Evolutionary conservation across 2,113 vertebrate genomes (phyloP).

Genomic region (Sinosuthora webbiana): DNA sequence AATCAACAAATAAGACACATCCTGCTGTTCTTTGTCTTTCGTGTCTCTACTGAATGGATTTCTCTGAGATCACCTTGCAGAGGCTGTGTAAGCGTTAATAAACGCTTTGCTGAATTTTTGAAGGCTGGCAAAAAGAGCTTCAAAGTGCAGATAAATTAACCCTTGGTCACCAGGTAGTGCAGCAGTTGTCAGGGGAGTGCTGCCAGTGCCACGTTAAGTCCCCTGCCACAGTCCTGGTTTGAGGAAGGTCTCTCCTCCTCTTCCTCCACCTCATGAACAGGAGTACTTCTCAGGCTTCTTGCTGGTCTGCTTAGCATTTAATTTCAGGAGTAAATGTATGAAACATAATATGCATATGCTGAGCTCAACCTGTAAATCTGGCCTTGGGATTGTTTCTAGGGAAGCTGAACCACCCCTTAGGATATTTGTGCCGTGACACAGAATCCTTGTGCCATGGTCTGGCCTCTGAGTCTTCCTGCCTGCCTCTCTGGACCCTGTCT

Average conservation of each 20-base stretch:
- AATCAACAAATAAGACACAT: background rate
- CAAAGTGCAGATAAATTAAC: background rate
- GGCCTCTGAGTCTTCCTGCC: background rate
- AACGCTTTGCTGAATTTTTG: background rate
- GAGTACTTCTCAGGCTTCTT: background rate
- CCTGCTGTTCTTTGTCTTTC: background rate
- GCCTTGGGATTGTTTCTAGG: background rate
- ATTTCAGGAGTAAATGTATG: background rate
- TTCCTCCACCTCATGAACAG: background rate
- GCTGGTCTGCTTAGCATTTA: background rate
- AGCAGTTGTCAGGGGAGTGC: background rate
- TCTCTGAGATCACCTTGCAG: background rate
- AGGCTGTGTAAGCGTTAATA: background rate
- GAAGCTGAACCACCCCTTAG: background rate
- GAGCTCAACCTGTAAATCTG: background rate
- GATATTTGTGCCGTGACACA: background rate
- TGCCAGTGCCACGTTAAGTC: rapidly evolving
- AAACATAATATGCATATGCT: background rate
- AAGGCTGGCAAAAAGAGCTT: background rate
- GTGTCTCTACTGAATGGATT: background rate
- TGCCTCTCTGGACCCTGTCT: background rate
- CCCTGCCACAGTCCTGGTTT: rapidly evolving
- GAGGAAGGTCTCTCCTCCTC: background rate
- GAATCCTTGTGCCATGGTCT: background rate
- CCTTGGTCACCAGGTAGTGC: background rate